phyloP scores from a whole-genome alignment of 2,888 invertebrate genomes.

The Scaptodrosophila latifasciaeformis region DNA sequence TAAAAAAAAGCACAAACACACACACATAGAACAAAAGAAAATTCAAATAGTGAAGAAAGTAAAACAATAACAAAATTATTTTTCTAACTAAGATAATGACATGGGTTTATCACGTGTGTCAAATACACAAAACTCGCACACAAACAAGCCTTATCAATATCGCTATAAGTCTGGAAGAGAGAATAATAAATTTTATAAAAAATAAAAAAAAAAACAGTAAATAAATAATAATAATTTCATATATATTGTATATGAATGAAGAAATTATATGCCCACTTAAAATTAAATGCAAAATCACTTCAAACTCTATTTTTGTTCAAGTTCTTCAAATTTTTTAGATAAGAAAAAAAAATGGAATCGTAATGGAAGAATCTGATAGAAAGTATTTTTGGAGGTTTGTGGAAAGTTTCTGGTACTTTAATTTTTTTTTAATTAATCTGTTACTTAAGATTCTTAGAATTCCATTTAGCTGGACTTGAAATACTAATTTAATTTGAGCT shows the following conservation, averaged over 20 bases:
- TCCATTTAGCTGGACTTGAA: neutral
- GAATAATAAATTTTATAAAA: neutral
- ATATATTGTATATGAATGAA: too few species aligned
- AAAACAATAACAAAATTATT: slow-evolving; percentile 2
- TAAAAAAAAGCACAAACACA: too few species aligned
- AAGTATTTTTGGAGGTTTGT: too few species aligned
- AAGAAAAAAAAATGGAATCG: neutral
- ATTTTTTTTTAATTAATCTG: neutral
- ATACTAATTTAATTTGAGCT: too few species aligned
- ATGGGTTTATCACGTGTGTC: slow-evolving; percentile 1
- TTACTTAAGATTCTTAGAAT: neutral
- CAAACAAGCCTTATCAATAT: neutral
- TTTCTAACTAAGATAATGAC: slow-evolving; percentile 4
- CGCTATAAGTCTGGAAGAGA: neutral
- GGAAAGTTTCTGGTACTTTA: neutral
- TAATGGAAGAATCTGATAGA: too few species aligned
- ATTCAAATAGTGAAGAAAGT: too few species aligned
- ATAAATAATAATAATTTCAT: neutral
- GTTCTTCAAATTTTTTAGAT: neutral
- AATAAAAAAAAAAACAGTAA: neutral
- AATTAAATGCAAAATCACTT: neutral
- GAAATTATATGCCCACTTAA: neutral
- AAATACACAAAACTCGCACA: neutral
- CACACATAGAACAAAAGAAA: too few species aligned
- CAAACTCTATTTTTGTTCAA: neutral